Conservation (phyloP, 2,113 vertebrate species). For the Megatriorchis doriae region DNA sequence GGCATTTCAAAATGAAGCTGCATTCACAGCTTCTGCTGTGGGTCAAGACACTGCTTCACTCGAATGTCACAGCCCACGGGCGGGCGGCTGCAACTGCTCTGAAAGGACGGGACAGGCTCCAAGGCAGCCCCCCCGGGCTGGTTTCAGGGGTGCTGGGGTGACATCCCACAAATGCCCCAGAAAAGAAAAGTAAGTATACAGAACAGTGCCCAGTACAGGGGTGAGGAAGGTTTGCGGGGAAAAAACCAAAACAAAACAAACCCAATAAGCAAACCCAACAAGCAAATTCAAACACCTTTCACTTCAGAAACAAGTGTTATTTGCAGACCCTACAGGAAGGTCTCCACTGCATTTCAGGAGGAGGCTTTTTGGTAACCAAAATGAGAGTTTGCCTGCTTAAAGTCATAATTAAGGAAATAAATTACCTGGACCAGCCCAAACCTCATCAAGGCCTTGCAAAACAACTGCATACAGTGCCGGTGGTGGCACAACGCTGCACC, state of each 20-base stretch:
- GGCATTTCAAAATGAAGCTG: neutral
- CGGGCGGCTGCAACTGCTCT: neutral
- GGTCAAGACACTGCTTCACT: neutral
- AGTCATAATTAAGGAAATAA: neutral
- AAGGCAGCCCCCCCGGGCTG: accelerated
- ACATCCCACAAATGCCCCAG: neutral
- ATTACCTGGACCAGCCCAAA: neutral
- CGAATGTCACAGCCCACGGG: neutral
- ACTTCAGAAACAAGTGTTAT: neutral
- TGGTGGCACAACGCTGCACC: neutral
- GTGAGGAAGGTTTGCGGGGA: neutral
- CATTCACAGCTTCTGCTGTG: neutral
- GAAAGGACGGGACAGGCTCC: neutral
- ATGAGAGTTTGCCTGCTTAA: neutral
- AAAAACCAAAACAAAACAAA: neutral
- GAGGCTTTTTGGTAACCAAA: neutral
- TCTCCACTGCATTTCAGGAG: neutral
- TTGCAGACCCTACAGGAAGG: neutral
- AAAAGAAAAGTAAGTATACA: neutral
- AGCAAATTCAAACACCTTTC: neutral
- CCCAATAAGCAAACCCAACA: neutral
- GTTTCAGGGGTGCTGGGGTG: neutral
- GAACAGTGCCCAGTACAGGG: neutral
- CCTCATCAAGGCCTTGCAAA: neutral
- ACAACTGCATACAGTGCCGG: accelerated